Base-by-base conservation (phyloP, 2,888 invertebrate genomes). In the Mantis religiosa region DNA sequence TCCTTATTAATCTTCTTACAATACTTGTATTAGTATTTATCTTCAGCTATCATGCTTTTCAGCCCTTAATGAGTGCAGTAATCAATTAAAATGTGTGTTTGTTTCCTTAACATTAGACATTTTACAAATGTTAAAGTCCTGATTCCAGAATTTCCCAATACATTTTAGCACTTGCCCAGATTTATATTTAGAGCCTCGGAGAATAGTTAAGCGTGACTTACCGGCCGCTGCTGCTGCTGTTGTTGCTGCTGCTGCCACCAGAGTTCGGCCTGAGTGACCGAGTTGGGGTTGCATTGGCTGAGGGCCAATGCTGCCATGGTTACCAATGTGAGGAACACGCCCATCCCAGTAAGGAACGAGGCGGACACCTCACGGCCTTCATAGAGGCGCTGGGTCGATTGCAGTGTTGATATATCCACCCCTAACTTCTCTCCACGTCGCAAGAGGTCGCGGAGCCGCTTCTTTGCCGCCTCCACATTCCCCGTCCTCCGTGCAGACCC, bases 211-310 rank as follows among this genome's bases (percentile, higher is more conserved):
- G 41, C 27, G n/a, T 4, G n/a, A 86, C 86, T 86, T 27, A 86
- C 86, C 9, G 81, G 86, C n/a, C 71, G 54, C 86, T 86, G 86
- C 41, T 71, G 86, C 30, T 28, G 54, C 86, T 86, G 86, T 25
- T 71, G 81, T 20, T 71, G 86, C 81, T 86, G 86, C 81, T 81
- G 86, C 28, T 86, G 86, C 86, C 86, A 86, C 86, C 86, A 86
- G 54, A 81, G 86, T 4, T 86, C 86, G 27, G 27, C 81, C 54
- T 71, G 54, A 71, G 6, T 2, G 54, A 0, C 54, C 54, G 54
- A 25, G 54, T 14, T 34, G 20, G 82, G 15, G 87, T 82, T 82
- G 4, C 87, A 41, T 34, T 87, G 81, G n/a, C 41, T 41, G 47
- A 87, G 82, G 4, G 30, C 82, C 8, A 71, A 71, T 4, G 82